phyloP scores from a whole-genome alignment of 2,797 vertebrate species.

The Gobio occitaniae region DNA sequence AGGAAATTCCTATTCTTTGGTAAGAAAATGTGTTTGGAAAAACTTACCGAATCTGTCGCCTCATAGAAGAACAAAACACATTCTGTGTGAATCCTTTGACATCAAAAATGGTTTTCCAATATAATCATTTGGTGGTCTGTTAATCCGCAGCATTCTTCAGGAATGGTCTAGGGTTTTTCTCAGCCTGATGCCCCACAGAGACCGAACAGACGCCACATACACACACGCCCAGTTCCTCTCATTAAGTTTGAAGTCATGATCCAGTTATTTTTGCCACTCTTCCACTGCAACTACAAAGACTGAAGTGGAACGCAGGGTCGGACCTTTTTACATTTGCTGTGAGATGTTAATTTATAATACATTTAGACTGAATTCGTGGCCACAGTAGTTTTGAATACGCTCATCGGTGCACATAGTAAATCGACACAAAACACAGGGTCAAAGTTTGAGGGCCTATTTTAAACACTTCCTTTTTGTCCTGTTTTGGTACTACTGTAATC shows the following conservation, averaged over 20 bases:
- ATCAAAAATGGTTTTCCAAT: background rate
- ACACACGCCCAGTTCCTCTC: conserved; percentile 52
- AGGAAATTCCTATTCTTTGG: conserved; percentile 2
- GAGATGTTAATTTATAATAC: background rate
- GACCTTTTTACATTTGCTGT: background rate
- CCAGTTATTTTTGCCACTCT: conserved; percentile 40
- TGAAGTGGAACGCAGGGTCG: background rate
- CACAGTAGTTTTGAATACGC: background rate
- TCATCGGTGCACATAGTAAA: conserved; percentile 22
- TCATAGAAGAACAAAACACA: background rate
- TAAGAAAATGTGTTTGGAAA: background rate
- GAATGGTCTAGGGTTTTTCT: conserved; percentile 32
- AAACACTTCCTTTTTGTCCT: conserved; percentile 84
- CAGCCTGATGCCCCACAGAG: conserved; percentile 69
- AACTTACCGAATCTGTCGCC: conserved; percentile 14
- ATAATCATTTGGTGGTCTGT: background rate
- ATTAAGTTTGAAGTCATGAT: conserved; percentile 40
- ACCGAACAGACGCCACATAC: conserved; percentile 68
- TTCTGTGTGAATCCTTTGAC: background rate
- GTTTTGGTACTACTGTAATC: conserved; percentile 81
- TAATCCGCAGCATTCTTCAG: conserved; percentile 37
- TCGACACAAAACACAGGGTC: conserved; percentile 75
- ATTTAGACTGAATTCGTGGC: background rate
- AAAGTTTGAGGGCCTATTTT: conserved; percentile 78
- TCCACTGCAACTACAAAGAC: conserved; percentile 13